These are phyloP conservation scores for Leucopternis melanops DNA, from an alignment of 2,113 vertebrate genomes.

Conservation along the genomic window DNA sequence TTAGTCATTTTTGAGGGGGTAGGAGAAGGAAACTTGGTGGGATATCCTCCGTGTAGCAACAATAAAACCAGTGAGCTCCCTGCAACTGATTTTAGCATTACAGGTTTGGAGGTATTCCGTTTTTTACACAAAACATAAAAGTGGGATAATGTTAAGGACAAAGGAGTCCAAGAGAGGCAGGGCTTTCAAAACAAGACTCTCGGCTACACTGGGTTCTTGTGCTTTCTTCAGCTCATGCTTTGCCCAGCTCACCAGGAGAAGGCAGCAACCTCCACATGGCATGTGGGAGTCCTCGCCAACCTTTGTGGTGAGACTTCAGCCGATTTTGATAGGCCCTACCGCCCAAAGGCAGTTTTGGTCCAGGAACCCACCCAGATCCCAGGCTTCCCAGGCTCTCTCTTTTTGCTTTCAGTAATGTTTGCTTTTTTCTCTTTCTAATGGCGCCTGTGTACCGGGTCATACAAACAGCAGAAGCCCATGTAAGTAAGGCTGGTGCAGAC, in stretches of 20 bases:
- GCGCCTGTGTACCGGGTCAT: fast-evolving
- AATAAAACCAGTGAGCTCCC: not conserved
- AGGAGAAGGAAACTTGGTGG: not conserved
- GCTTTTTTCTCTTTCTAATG: not conserved
- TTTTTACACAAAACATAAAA: not conserved
- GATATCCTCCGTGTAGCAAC: not conserved
- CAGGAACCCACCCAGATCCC: not conserved
- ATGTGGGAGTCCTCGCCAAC: fast-evolving
- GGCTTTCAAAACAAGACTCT: not conserved
- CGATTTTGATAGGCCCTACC: not conserved
- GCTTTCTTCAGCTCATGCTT: not conserved
- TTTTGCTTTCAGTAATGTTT: not conserved
- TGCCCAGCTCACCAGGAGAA: slow-evolving; percentile 9
- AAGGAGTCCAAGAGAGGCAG: not conserved
- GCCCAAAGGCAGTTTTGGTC: not conserved
- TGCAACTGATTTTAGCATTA: not conserved
- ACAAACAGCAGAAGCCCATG: fast-evolving
- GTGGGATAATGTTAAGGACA: not conserved
- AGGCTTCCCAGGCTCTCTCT: not conserved
- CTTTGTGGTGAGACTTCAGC: not conserved
- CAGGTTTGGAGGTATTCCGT: not conserved
- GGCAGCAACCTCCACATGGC: not conserved
- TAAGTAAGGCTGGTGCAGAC: not conserved
- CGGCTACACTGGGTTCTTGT: not conserved
- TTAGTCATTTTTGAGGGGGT: fast-evolving